Evolutionary conservation across 2,113 vertebrate species (phyloP), one percentile per base, ranked within the genome.

Genomic region (Chamaetylas fuelleborni): DNA sequence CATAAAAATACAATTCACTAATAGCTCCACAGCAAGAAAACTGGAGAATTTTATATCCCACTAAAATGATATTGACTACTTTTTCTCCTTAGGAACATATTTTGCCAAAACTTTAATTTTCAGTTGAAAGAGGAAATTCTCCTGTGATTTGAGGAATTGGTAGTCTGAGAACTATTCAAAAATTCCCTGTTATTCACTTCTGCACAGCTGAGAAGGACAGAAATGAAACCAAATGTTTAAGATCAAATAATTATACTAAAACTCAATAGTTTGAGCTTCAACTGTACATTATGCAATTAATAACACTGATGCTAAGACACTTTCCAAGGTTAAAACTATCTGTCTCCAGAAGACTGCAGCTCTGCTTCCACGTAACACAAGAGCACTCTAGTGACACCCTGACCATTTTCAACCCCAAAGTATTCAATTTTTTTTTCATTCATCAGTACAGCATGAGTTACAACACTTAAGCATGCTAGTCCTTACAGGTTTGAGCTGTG

Each of bases 11-110:
- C 8, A 74, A 81, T 25, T 42, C 53, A 58, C 5, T 34, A 18
- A 73, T 0, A 78, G 38, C 6, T 57, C 23, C n/a, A 57, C 2
- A 28, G 25, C 18, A 90, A 69, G 33, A 83, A 43, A 84, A 66
- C 7, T 18, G 16, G 8, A 81, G 15, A 66, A 64, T 62, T 89
- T 81, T 38, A 43, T 25, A 36, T 14, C 33, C 73, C 5, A 5
- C 22, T 64, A 31, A 43, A 87, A 40, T 12, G 2, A 73, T 17
- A 38, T 0, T 0, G 31, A 33, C 23, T 65, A 17, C 6, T 31
- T 81, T 48, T 47, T 10, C 9, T 8, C 29, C 12, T 56, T 34
- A 42, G 5, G 40, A 81, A 66, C 2, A 19, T 8, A 28, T 7
- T 51, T 11, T 60, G 10, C 33, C 65, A 89, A 72, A 87, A 65